A percentile compares a stretch with the other conserved stretches of the same genome.
phyloP scores from a whole-genome alignment of 1,140 invertebrate genomes.

The Penaeus japonicus region DNA sequence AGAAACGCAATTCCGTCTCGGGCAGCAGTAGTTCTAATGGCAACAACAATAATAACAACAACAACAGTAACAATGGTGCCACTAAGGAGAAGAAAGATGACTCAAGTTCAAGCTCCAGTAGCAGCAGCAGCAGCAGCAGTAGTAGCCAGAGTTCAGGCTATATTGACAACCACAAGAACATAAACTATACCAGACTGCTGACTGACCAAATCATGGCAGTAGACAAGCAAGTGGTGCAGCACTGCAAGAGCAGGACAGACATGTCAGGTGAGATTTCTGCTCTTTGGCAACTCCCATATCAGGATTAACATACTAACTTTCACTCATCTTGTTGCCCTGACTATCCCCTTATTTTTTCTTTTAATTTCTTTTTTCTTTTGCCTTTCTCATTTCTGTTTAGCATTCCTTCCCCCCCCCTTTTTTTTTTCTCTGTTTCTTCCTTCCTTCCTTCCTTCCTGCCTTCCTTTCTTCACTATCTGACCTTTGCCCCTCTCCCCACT shows the following conservation, averaged over 20 bases:
- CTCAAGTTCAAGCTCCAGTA: constrained; percentile 1
- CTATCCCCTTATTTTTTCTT: not conserved
- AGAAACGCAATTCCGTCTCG: constrained; percentile 29
- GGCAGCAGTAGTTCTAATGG: not conserved
- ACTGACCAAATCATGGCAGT: constrained; percentile 56
- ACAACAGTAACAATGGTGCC: not conserved
- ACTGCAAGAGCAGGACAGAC: constrained; percentile 53
- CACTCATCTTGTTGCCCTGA: not conserved
- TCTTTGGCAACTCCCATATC: too few relatives aligned
- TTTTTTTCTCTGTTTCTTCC: too few relatives aligned
- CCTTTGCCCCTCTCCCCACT: too few relatives aligned
- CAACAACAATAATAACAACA: constrained; percentile 2
- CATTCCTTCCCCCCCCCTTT: not conserved
- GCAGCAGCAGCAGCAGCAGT: constrained; percentile 2
- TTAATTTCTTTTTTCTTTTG: not conserved
- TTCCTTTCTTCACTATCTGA: too few relatives aligned
- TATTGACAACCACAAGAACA: constrained; percentile 48
- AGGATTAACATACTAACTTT: not conserved
- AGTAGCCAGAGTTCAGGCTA: not conserved
- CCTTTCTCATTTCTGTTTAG: not conserved
- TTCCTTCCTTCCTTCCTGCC: too few relatives aligned
- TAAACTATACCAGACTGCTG: constrained; percentile 56
- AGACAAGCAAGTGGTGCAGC: constrained; percentile 51
- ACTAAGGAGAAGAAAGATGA: constrained; percentile 48
- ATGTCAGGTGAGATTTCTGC: constrained; percentile 48